Base-by-base conservation (phyloP, 2,113 vertebrate species). In the Brevimyrus niger region DNA sequence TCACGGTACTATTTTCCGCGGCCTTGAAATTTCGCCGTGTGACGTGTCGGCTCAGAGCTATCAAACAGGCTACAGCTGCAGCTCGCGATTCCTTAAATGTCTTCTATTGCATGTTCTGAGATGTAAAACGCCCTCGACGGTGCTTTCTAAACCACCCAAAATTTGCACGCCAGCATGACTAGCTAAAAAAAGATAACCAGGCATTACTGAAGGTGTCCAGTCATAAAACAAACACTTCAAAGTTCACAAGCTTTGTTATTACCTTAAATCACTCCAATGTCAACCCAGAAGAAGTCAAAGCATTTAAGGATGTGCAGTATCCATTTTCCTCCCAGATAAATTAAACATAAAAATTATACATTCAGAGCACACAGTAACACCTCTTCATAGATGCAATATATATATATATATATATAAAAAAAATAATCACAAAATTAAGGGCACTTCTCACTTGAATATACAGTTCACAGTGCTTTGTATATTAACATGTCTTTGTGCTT, bases 401-500 rank as follows among this genome's bases (percentile, higher is more conserved):
- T 84, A 46, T 21, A 65, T 5, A 35, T 38, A 82, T 80, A 15
- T 38, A 35, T 4, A 31, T 10, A n/a, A 69, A 69, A 69, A 69
- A 35, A 73, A 83, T 46, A 83, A 83, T 44, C 80, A 84, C 44
- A 84, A 47, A 84, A 84, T 84, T 84, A 80, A 80, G 73, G 73
- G 73, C 73, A 80, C 73, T 80, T 80, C 35, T 42, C 73, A 80
- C 73, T 76, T 76, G 69, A 76, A 38, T 76, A 38, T 76, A 13
- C 42, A 46, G 44, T 47, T 84, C 80, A 84, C 44, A 84, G 80
- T 84, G 80, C 80, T 84, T 23, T 1, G 80, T 38, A 76, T 76
- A 84, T 47, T 21, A 84, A n/a, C 80, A 42, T 47, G 80, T 84
- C 89, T 87, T 90, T 46, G 55, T 86, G 85, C 89, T 91, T 89